These are phyloP conservation scores for Cheracebus regulus DNA, from an alignment of 2,797 vertebrate genomes.

Conservation along the genomic window DNA sequence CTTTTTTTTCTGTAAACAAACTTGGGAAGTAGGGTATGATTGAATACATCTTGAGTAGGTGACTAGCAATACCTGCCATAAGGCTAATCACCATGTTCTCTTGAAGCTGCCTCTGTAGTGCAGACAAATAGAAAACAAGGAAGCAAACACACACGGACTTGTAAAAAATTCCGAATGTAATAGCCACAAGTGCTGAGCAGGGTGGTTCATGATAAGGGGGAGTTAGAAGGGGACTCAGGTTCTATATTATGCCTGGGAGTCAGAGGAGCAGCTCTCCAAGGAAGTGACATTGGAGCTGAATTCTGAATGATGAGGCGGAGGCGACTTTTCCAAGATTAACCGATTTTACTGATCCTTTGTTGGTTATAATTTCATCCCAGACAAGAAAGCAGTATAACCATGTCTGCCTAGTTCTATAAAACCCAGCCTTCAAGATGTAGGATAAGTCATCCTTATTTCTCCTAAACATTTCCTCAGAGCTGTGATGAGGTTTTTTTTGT, in stretches of 20 bases:
- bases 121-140: neutral
- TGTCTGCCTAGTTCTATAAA: neutral
- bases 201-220: neutral
- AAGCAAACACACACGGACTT: neutral
- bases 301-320: neutral
- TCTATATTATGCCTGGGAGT: neutral
- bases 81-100: neutral
- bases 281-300: neutral
- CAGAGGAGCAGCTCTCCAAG: neutral
- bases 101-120: neutral
- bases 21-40: neutral
- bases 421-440: neutral
- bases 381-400: neutral
- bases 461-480: neutral
- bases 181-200: neutral
- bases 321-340: neutral
- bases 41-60: neutral
- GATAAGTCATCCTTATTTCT: neutral
- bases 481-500: neutral
- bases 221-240: neutral
- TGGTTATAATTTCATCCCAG: conserved; percentile 8
- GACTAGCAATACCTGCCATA: too few relatives aligned
- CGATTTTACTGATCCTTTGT: neutral
- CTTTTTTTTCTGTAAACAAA: neutral
- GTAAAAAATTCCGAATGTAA: neutral